Evolutionary conservation across 2,888 invertebrate genomes (phyloP).

Genomic region (Marasmarcha lunaedactyla): DNA sequence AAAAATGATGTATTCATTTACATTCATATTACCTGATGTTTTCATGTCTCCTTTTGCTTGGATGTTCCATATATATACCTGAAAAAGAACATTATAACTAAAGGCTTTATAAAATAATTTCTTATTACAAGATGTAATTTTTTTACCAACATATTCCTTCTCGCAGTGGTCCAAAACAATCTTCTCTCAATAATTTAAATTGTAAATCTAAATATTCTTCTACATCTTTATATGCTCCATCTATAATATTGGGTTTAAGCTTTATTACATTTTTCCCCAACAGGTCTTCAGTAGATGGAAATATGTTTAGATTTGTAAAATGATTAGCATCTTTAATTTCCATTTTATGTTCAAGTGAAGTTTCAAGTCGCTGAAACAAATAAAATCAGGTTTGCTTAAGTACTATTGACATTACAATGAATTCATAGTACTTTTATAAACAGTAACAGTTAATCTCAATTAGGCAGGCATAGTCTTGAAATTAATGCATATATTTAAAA

Average conservation of each 20-base stretch:
- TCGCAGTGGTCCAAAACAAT: conserved; percentile 80
- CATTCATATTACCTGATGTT: conserved; percentile 64
- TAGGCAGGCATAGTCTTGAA: no score
- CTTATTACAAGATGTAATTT: conserved; percentile 8
- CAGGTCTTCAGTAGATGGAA: conserved; percentile 64
- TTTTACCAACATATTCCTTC: conserved; percentile 71
- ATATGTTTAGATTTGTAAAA: conserved; percentile 42
- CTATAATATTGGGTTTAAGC: conserved; percentile 64
- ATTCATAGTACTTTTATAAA: conserved; percentile 31
- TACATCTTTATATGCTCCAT: conserved; percentile 73
- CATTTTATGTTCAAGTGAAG: background rate
- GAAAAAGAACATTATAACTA: conserved; percentile 11
- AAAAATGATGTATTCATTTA: no score
- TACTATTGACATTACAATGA: conserved; percentile 21
- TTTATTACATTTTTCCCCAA: conserved; percentile 48
- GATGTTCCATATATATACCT: conserved; percentile 63
- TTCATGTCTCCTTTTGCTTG: conserved; percentile 44
- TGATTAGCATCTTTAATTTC: conserved; percentile 22
- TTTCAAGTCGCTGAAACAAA: background rate
- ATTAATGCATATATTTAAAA: no score
- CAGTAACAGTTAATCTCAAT: no score
- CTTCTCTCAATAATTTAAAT: conserved; percentile 82
- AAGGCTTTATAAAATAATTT: background rate
- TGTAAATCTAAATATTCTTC: conserved; percentile 85
- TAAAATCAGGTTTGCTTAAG: background rate